phyloP scores from a whole-genome alignment of 2,797 vertebrate species.

The Sebastes ruberrimus region DNA sequence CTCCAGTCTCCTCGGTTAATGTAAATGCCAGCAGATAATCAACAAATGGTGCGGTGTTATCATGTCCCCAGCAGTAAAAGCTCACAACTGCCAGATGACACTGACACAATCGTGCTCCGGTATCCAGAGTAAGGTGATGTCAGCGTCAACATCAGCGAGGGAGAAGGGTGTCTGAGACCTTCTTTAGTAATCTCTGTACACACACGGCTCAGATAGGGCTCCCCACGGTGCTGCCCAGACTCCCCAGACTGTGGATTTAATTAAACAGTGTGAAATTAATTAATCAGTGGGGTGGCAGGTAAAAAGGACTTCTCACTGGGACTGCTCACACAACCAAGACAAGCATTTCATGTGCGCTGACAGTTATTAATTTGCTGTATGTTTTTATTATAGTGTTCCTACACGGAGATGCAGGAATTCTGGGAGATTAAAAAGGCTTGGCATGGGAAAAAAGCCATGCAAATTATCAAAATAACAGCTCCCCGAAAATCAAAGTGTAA shows the following conservation, averaged over 20 bases:
- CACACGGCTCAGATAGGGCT: conserved; percentile 65
- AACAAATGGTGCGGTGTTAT: conserved; percentile 45
- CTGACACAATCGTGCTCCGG: conserved; percentile 86
- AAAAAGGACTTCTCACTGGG: conserved; percentile 72
- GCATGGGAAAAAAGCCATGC: conserved; percentile 63
- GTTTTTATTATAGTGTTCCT: conserved; percentile 68
- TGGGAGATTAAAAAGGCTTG: conserved; percentile 64
- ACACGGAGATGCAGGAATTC: conserved; percentile 67
- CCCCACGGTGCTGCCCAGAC: conserved; percentile 69
- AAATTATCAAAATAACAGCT: conserved; percentile 80
- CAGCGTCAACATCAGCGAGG: conserved; percentile 81
- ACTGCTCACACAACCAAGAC: conserved; percentile 74
- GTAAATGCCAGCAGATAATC: conserved; percentile 51
- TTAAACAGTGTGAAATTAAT: conserved; percentile 86
- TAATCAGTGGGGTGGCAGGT: conserved; percentile 81
- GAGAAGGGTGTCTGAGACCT: conserved; percentile 76
- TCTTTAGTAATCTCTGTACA: conserved; percentile 75
- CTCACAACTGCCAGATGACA: conserved; percentile 88
- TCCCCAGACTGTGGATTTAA: conserved; percentile 83
- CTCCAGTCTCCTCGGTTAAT: conserved; percentile 26
- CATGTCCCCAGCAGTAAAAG: conserved; percentile 55
- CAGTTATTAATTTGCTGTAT: conserved; percentile 79
- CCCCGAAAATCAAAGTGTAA: conserved; percentile 81
- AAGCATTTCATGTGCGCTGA: conserved; percentile 71
- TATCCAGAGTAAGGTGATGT: conserved; percentile 83